A percentile compares a stretch with the other conserved stretches of the same genome.
These are phyloP conservation scores for Paramormyrops kingsleyae DNA, from an alignment of 2,113 vertebrate species.

Conservation along the genomic window DNA sequence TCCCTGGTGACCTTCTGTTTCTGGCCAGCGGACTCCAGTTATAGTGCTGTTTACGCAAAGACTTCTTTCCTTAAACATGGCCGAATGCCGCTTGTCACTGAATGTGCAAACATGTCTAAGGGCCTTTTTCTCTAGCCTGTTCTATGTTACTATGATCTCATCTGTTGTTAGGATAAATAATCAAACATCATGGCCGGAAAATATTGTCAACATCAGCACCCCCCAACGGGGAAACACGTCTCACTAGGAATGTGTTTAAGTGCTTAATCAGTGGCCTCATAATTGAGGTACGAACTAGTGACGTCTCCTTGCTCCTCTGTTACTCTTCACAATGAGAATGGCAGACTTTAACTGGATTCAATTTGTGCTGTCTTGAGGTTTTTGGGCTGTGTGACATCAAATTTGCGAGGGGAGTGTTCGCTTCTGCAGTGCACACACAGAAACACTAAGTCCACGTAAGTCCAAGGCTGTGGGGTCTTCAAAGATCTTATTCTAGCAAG, in stretches of 20 bases:
- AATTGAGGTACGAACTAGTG: background rate
- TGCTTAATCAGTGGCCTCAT: background rate
- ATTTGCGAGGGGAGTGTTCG: background rate
- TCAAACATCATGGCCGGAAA: background rate
- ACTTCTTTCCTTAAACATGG: constrained; percentile 6
- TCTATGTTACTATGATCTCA: background rate
- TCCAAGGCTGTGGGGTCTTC: background rate
- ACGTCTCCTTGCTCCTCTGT: background rate
- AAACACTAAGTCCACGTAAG: background rate
- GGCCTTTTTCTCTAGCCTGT: background rate
- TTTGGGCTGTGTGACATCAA: background rate
- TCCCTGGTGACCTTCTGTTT: background rate
- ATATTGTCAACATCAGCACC: background rate
- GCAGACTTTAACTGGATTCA: background rate
- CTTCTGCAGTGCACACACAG: background rate
- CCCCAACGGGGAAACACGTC: background rate
- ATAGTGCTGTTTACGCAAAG: background rate
- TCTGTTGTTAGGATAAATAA: background rate
- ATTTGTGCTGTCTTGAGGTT: background rate
- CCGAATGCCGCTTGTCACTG: background rate
- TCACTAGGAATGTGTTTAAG: background rate
- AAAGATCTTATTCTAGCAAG: background rate
- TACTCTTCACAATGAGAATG: background rate
- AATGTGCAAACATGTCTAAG: constrained; percentile 8
- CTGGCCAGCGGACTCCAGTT: background rate